Conservation (phyloP, 2,888 invertebrate species). For the Athalia cordata region DNA sequence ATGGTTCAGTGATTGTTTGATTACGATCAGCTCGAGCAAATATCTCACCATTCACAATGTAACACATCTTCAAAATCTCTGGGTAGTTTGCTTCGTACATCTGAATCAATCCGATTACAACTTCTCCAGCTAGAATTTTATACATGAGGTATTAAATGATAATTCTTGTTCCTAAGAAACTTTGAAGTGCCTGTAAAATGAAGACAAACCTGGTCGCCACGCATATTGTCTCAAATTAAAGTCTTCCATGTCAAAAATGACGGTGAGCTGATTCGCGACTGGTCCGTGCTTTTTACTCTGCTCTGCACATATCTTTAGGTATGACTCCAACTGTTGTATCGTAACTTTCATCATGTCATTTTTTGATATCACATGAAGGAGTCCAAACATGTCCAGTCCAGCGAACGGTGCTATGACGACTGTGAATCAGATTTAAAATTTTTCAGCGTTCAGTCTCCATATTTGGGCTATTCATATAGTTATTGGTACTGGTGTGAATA, state of each 20-base stretch:
- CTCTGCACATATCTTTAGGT: slow-evolving; percentile 78
- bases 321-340: slow-evolving; percentile 80
- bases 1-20: neutral
- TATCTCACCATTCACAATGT: slow-evolving; percentile 87
- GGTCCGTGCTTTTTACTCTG: slow-evolving; percentile 79
- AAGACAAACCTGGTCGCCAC: slow-evolving; percentile 85
- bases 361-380: slow-evolving; percentile 83
- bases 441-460: neutral
- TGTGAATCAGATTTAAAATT: slow-evolving; percentile 64
- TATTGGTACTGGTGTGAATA: no score
- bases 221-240: slow-evolving; percentile 87
- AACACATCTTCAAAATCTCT: slow-evolving; percentile 90
- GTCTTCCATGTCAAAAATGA: slow-evolving; percentile 86
- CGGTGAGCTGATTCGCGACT: slow-evolving; percentile 80
- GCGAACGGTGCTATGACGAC: slow-evolving; percentile 89
- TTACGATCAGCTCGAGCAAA: neutral
- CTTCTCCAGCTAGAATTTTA: slow-evolving; percentile 82
- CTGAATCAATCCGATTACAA: slow-evolving; percentile 87
- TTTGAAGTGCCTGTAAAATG: neutral
- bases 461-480: neutral
- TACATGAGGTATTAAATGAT: neutral
- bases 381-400: slow-evolving; percentile 87
- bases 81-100: slow-evolving; percentile 95
- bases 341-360: slow-evolving; percentile 85
- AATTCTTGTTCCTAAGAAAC: neutral